Base-by-base conservation (phyloP, 2,888 invertebrate genomes). In the Melieria crassipennis region DNA sequence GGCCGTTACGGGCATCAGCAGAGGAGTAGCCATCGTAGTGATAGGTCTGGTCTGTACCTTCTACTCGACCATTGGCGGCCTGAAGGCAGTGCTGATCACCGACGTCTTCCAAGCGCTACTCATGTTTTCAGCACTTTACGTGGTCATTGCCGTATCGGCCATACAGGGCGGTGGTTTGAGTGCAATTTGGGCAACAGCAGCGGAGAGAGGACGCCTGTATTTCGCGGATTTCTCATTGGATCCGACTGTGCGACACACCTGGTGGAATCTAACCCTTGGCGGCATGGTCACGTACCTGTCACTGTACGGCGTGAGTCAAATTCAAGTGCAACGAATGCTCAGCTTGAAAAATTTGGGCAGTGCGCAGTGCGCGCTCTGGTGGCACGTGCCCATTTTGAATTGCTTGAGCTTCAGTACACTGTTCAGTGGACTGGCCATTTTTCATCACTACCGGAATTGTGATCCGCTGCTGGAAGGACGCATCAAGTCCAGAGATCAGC, bases 11-110 rank as follows among this genome's bases (percentile, higher is more conserved):
- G 94, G 94, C 11, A 88, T 95, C 42, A 90, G 90, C 52, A 90
- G 91, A 86, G 85, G 89, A 11, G 88, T 90, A 60, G 94, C 95
- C 2, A 94, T 96, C 78, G 85, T 95, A 73, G 89, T 91, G 1
- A 79, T 80, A 84, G 89, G 92, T 1, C 81, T 94, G 65, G 94
- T 92, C 4, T 96, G 95, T 83, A 94, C 95, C 0, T 94, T 96
- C 84, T 96, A 96, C 79, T 95, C 95, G 0, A 92, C 94, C 0
- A 88, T 96, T 77, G 96, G 96, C 16, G 96, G 96, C 5, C 94
- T 96, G 90, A 96, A 96, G 84, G 96, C 96, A 3, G 96, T 96
- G 0, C 87, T 96, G 50, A 91, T 95, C 79, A 96, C 96, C 0
- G 96, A 96, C 82, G 91, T 96, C 4, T 92, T 96, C 78, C 94